Conservation (phyloP, 2,797 vertebrate genomes). For the Hozukius guyotensis region DNA sequence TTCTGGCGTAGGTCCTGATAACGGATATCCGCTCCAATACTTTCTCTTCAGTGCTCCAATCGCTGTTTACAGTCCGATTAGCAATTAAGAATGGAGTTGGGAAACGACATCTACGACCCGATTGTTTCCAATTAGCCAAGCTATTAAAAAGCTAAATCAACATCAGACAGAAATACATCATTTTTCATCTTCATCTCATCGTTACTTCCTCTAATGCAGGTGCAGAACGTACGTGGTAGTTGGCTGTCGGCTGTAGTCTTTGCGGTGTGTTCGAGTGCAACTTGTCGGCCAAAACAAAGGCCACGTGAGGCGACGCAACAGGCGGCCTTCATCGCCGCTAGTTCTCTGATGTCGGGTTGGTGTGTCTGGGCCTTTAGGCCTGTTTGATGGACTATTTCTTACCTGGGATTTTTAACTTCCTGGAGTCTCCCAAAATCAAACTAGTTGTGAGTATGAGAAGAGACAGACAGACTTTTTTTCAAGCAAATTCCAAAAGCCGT, state of each 20-base stretch:
- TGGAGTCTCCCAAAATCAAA: background rate
- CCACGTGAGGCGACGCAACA: no score
- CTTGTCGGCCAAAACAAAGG: no score
- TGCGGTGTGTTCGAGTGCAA: no score
- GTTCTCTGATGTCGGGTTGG: no score
- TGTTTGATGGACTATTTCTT: background rate
- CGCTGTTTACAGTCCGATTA: background rate
- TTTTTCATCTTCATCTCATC: no score
- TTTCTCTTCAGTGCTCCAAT: background rate
- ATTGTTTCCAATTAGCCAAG: background rate
- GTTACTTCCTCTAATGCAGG: no score
- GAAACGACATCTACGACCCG: background rate
- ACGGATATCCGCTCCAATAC: background rate
- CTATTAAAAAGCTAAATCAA: background rate
- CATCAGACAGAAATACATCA: no score
- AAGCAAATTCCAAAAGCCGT: conserved; percentile 3
- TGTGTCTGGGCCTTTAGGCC: no score
- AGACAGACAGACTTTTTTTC: conserved; percentile 2
- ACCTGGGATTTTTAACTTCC: background rate
- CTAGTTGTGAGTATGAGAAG: background rate
- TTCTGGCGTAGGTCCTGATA: background rate
- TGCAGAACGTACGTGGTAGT: no score
- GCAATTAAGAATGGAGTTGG: background rate
- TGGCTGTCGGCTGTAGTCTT: rapidly evolving
- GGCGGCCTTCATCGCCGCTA: no score